Evolutionary conservation across 2,113 vertebrate species (phyloP), one percentile per base, ranked within the genome.

Genomic region (Oceanites oceanicus): DNA sequence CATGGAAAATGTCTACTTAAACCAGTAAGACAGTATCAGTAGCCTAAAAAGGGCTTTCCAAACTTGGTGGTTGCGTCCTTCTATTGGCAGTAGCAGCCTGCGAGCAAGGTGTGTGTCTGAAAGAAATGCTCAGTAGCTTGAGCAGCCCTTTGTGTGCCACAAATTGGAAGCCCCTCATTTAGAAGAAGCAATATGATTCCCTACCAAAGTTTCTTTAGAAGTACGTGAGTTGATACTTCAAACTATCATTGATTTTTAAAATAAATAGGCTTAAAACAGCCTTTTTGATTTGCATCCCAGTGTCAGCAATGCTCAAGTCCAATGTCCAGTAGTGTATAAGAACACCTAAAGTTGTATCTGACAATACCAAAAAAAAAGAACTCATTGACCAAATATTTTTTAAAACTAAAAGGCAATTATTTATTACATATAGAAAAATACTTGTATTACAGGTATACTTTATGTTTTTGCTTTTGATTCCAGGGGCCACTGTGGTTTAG

Each of bases 401-500:
- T 45, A 80, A 96, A 95, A 94, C 84, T 89, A 88, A 52, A 79
- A 61, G 5, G 3, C 6, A 65, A 72, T 82, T 85, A 82, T 85
- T 95, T 91, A 85, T 95, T 92, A 74, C 44, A 90, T 27, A 90
- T 34, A 59, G 49, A 52, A 93, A 92, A 78, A 92, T 63, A 92
- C 7, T 80, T 92, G n/a, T n/a, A 50, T 81, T 95, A 92, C 73
- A 95, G 38, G 29, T 42, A 78, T 58, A 79, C 3, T 65, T 90
- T 21, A 67, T 15, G 27, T 1, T 89, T 95, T 82, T 71, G 29
- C 9, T 91, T 93, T 93, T 63, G 27, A 82, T 59, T 68, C 34
- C 49, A 92, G 34, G 40, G 27, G 90, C 74, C 40, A 90, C 71
- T 85, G 18, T n/a, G 36, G 45, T 76, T 93, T 75, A 95, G 62